Conservation (phyloP, 2,113 vertebrate genomes). For the Ammospiza caudacuta region DNA sequence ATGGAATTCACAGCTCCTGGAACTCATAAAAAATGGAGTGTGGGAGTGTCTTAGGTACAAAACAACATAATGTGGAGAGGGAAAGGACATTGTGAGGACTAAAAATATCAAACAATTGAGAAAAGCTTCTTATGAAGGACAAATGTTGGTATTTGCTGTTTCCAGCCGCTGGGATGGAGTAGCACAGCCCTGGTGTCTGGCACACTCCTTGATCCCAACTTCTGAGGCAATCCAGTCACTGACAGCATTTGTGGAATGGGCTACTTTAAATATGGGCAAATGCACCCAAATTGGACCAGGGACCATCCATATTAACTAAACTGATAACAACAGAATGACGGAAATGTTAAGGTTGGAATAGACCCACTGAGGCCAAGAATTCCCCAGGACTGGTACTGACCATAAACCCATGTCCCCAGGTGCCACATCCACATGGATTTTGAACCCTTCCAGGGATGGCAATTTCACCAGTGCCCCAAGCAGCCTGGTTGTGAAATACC, state of each 20-base stretch:
- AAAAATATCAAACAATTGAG: background rate
- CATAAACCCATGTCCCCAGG: background rate
- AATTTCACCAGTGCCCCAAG: background rate
- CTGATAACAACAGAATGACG: background rate
- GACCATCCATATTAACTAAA: background rate
- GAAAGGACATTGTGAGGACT: background rate
- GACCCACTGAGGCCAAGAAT: background rate
- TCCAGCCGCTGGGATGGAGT: background rate
- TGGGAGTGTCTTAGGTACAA: background rate
- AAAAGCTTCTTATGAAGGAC: background rate
- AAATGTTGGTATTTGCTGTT: fast-evolving
- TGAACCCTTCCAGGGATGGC: background rate
- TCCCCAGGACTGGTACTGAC: background rate
- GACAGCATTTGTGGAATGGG: background rate
- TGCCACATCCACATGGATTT: background rate
- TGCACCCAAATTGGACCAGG: background rate
- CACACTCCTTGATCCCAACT: background rate
- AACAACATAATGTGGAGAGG: background rate
- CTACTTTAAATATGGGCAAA: background rate
- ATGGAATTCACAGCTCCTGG: background rate
- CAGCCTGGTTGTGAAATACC: background rate
- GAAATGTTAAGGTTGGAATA: background rate
- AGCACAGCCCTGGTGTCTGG: background rate
- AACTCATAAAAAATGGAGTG: fast-evolving
- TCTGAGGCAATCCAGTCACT: background rate